Percentiles rank a stretch among this genome's conserved stretches.
These are phyloP conservation scores for Drosophila algonquin DNA, from an alignment of 2,888 invertebrate genomes.

Conservation along the genomic window DNA sequence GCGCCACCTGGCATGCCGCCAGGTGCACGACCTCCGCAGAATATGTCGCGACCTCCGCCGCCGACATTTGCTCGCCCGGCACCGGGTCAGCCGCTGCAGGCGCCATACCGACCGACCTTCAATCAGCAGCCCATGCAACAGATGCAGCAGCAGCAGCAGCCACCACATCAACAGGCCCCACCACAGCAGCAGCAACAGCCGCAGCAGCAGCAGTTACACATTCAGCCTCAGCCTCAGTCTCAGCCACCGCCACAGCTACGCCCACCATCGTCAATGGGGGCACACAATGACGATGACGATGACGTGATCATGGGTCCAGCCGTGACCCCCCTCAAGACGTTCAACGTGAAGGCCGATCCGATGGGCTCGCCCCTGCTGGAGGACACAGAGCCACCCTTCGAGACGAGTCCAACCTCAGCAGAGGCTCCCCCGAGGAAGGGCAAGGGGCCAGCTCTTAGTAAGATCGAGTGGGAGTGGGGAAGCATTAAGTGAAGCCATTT, in stretches of 20 bases:
- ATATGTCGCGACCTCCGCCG: constrained; percentile 69
- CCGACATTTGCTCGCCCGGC: constrained; percentile 71
- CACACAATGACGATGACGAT: constrained; percentile 82
- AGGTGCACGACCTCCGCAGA: constrained; percentile 57
- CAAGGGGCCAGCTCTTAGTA: constrained; percentile 56
- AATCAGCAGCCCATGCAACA: constrained; percentile 69
- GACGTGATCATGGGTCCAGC: constrained; percentile 83
- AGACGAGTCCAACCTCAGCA: constrained; percentile 44
- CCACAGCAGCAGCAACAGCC: constrained; percentile 57
- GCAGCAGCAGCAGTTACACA: constrained; percentile 46
- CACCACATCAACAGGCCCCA: constrained; percentile 56
- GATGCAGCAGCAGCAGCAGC: constrained; percentile 50
- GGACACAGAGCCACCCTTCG: constrained; percentile 70
- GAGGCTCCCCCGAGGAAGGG: constrained; percentile 55
- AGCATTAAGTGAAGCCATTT: constrained; percentile 50
- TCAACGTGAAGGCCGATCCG: constrained; percentile 68
- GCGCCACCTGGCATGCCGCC: constrained; percentile 65
- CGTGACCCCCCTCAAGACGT: constrained; percentile 80
- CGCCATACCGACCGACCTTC: constrained; percentile 76
- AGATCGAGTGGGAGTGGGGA: constrained; percentile 8
- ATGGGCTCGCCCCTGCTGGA: constrained; percentile 75
- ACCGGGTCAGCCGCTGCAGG: constrained; percentile 73
- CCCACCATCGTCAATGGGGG: constrained; percentile 67
- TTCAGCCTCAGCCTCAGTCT: constrained; percentile 50
- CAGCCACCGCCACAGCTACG: constrained; percentile 67